These are phyloP conservation scores for Himalopsyche tibetana DNA, from an alignment of 2,888 invertebrate genomes.

Conservation along the genomic window DNA sequence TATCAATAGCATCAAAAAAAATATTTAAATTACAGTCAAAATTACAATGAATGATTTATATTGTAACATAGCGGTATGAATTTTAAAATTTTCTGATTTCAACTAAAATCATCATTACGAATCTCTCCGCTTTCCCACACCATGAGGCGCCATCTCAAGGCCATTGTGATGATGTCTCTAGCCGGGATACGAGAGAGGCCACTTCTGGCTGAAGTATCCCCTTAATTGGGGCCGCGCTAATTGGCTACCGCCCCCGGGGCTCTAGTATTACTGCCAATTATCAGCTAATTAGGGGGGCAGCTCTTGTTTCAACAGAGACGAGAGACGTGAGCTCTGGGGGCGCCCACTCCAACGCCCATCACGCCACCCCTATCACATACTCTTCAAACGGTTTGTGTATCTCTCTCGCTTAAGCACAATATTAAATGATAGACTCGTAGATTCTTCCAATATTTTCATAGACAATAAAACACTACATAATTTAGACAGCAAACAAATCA, in stretches of 20 bases:
- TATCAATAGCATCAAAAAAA: no score
- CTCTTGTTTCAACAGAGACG: constrained; percentile 56
- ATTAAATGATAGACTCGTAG: no score
- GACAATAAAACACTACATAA: no score
- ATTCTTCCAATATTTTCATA: no score
- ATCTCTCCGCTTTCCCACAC: constrained; percentile 20
- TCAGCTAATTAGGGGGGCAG: constrained; percentile 64
- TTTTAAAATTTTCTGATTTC: no score
- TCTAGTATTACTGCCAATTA: constrained; percentile 66
- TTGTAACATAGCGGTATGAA: no score
- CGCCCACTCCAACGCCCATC: neutral
- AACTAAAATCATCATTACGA: neutral
- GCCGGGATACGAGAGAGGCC: constrained; percentile 43
- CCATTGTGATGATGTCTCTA: constrained; percentile 34
- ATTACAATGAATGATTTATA: no score
- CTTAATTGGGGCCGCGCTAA: constrained; percentile 64
- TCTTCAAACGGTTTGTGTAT: neutral
- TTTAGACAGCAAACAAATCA: no score
- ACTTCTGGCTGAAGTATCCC: constrained; percentile 54
- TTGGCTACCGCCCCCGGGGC: constrained; percentile 63
- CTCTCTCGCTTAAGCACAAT: neutral
- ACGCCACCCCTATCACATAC: constrained; percentile 26
- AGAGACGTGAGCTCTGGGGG: neutral
- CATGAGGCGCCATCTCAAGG: constrained; percentile 8
- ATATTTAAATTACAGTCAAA: no score